Percentiles rank a stretch among this genome's conserved stretches.
phyloP scores from a whole-genome alignment of 2,113 vertebrate genomes.

The Oenanthe melanoleuca region DNA sequence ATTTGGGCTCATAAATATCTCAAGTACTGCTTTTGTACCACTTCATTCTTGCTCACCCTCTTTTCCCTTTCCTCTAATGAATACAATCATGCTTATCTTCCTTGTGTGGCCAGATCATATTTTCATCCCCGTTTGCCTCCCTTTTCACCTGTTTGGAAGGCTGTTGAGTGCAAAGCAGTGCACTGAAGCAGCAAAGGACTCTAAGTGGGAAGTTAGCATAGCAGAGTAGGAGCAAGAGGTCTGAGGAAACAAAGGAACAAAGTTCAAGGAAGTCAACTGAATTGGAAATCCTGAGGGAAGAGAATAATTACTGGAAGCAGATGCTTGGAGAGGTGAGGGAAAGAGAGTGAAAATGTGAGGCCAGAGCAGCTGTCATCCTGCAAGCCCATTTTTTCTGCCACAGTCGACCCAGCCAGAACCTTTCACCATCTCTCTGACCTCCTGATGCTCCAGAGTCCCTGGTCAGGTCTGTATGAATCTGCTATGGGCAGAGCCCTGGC shows the following conservation, averaged over 20 bases:
- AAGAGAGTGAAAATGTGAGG: background rate
- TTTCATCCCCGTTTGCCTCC: background rate
- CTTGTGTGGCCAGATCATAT: background rate
- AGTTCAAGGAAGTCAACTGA: background rate
- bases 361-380: background rate
- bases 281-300: background rate
- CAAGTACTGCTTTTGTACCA: background rate
- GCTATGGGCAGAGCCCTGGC: accelerated
- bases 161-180: background rate
- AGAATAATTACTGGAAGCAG: background rate
- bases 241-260: background rate
- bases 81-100: background rate
- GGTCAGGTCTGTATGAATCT: background rate
- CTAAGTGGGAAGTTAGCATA: background rate
- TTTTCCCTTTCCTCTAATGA: background rate
- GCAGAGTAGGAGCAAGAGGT: background rate
- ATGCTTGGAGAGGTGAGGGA: background rate
- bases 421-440: background rate
- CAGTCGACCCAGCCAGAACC: background rate
- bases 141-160: background rate
- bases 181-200: background rate
- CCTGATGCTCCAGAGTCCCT: background rate
- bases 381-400: background rate
- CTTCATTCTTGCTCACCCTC: background rate
- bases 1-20: background rate